A percentile compares a stretch with the other conserved stretches of the same genome.
Evolutionary conservation across 2,888 invertebrate genomes (phyloP).

Genomic region (Lepidonotus clava): DNA sequence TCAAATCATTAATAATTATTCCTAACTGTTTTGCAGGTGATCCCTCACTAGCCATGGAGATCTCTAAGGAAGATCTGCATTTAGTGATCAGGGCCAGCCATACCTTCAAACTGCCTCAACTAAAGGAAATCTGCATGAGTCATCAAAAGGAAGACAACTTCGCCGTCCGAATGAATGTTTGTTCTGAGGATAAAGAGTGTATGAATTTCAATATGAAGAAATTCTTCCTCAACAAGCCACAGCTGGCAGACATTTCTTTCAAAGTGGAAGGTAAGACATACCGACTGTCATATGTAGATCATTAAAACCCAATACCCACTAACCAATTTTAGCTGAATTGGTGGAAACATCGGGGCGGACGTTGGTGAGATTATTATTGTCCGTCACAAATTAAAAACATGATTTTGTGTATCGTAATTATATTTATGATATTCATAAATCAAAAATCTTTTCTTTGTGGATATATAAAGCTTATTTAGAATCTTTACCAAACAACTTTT

Average conservation of each 20-base stretch:
- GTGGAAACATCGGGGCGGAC: too few species aligned
- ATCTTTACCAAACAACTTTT: too few species aligned
- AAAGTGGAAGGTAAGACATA: constrained; percentile 73
- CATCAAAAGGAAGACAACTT: constrained; percentile 73
- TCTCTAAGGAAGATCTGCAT: constrained; percentile 63
- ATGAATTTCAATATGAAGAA: constrained; percentile 73
- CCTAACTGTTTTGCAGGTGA: too few species aligned
- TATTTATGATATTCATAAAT: too few species aligned
- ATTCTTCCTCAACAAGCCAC: constrained; percentile 71
- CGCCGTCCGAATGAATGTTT: constrained; percentile 77
- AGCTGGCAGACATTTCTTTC: constrained; percentile 73
- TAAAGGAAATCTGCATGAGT: constrained; percentile 75
- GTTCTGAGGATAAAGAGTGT: constrained; percentile 75
- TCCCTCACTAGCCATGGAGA: constrained; percentile 68
- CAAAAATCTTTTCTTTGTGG: too few species aligned
- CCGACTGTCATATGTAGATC: too few species aligned
- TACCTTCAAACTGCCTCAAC: constrained; percentile 70
- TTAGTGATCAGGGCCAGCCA: constrained; percentile 69
- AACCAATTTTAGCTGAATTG: too few species aligned
- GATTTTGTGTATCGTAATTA: too few species aligned
- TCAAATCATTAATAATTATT: background rate
- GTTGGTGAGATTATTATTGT: too few species aligned
- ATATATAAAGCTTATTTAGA: too few species aligned
- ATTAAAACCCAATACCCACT: too few species aligned
- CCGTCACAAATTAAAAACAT: too few species aligned